These are phyloP conservation scores for Spinibarbus caldwelli DNA, from an alignment of 2,797 vertebrate genomes.

Conservation along the genomic window DNA sequence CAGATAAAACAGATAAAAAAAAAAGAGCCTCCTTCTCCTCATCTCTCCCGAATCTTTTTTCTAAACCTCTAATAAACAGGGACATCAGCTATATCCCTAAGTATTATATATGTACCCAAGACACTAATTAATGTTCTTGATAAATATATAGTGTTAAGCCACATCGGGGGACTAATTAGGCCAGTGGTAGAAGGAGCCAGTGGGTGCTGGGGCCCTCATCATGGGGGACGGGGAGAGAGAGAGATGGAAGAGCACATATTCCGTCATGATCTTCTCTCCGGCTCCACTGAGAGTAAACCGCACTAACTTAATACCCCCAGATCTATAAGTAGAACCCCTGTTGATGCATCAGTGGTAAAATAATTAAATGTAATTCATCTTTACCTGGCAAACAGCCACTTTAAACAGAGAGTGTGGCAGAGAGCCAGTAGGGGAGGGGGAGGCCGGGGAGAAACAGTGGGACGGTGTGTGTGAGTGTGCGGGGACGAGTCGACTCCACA, in stretches of 20 bases:
- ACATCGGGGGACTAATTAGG: constrained; percentile 84
- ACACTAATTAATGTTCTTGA: constrained; percentile 80
- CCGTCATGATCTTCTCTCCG: constrained; percentile 50
- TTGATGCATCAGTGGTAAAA: constrained; percentile 61
- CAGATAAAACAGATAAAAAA: constrained; percentile 63
- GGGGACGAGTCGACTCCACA: constrained; percentile 62
- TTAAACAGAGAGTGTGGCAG: constrained; percentile 63
- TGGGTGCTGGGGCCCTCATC: constrained; percentile 70
- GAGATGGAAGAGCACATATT: constrained; percentile 61
- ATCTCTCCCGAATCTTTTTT: constrained; percentile 58
- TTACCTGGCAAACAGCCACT: constrained; percentile 68
- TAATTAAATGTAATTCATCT: constrained; percentile 66
- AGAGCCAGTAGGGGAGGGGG: constrained; percentile 36
- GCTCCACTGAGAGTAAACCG: constrained; percentile 65
- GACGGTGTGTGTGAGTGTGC: constrained; percentile 47
- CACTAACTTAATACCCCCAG: constrained; percentile 65
- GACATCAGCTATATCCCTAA: constrained; percentile 70
- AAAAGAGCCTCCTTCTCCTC: constrained; percentile 58
- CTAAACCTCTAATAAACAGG: constrained; percentile 79
- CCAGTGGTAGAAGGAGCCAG: constrained; percentile 68
- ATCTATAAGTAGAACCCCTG: constrained; percentile 68
- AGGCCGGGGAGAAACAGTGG: constrained; percentile 53
- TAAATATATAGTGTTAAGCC: constrained; percentile 76
- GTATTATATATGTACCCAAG: constrained; percentile 74
- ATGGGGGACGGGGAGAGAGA: constrained; percentile 62